Conservation (phyloP, 2,888 invertebrate species). For the Sipha maydis region DNA sequence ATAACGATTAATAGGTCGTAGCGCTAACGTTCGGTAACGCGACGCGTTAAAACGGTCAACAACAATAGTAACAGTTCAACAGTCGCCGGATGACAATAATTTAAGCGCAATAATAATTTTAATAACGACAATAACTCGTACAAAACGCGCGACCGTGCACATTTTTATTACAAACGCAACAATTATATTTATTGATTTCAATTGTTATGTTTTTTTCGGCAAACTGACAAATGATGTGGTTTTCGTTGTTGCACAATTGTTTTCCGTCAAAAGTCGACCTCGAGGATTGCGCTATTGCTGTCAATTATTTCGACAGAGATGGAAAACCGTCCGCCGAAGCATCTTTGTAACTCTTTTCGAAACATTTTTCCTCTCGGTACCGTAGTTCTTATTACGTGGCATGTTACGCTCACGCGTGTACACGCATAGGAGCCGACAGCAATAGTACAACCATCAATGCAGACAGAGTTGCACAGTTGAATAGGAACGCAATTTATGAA, state of each 20-base stretch:
- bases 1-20: too few relatives aligned
- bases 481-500: constrained; percentile 16
- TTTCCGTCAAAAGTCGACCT: neutral
- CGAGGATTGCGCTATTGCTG: neutral
- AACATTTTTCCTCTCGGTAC: neutral
- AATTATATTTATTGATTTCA: neutral
- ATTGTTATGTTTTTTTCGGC: neutral
- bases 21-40: too few relatives aligned
- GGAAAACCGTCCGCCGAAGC: neutral
- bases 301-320: neutral
- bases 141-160: neutral
- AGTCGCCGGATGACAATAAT: neutral
- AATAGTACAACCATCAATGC: neutral
- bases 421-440: neutral
- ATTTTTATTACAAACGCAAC: neutral
- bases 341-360: neutral
- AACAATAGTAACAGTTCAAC: neutral
- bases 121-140: neutral
- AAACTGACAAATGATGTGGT: neutral
- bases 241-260: neutral
- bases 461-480: neutral
- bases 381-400: too few relatives aligned
- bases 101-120: neutral
- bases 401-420: neutral
- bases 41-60: too few relatives aligned